Evolutionary conservation across 1,140 invertebrate species (phyloP), one percentile per base, ranked within the genome.

Genomic region (Chironomus tepperi): DNA sequence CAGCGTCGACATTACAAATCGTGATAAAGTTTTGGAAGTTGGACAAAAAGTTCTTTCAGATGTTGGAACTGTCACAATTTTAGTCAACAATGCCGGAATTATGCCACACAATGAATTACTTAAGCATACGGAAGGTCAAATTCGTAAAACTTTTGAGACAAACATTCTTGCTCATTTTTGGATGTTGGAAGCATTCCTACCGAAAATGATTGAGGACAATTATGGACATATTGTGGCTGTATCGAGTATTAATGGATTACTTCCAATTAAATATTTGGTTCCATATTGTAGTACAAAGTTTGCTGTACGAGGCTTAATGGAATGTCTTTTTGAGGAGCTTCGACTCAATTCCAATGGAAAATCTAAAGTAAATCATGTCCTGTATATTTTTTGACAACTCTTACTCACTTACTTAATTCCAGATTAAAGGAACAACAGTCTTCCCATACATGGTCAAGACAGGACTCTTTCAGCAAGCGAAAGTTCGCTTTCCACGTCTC

Each of bases 261-360:
- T 90, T 74, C 92, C 91, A 1, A 77, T 90, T 0, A 77, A 85
- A 0, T 92, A 94, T 81, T 78, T 94, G 72, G 90, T 92, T 5
- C 91, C 92, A 0, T 94, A 94, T 81, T 92, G 90, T 80, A 88
- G 89, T 2, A 88, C 89, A 0, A 95, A 95, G 79, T 93, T 88
- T 77, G 93, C 91, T 1, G 90, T 93, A 0, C 81, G 90, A 76
- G 90, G 89, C 15, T 80, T 93, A 34, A 91, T 93, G 89, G 90
- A 93, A 77, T 84, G 89, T 0, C 74, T 94, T 2, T 81, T 83
- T 47, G 86, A 91, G 42, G 93, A 95, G 80, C 77, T 92, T 5
- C 82, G 87, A 64, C 79, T 84, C 43, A 80, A 83, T 16, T 81
- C 82, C 7, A 82, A 83, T 57, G 47, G 47, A n/a, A 57, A 80